phyloP scores from a whole-genome alignment of 2,888 invertebrate genomes.

The Chorisops tibialis region DNA sequence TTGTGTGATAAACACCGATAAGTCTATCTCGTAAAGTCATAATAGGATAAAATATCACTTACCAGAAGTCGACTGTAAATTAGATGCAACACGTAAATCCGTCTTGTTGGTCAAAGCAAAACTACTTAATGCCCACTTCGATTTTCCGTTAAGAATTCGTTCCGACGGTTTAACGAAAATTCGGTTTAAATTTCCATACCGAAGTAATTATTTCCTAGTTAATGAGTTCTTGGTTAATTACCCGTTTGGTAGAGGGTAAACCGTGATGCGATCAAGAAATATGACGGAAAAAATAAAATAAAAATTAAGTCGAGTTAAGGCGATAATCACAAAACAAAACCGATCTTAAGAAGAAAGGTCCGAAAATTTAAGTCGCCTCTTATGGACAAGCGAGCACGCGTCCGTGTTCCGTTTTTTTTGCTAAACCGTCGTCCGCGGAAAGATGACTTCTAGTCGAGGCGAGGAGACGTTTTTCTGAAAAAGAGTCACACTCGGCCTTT shows the following conservation, averaged over 20 bases:
- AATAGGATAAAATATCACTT: no score
- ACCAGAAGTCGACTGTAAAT: conserved; percentile 9
- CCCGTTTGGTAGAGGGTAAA: conserved; percentile 17
- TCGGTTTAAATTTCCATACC: no score
- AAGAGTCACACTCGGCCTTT: conserved; percentile 8
- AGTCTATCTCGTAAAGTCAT: no score
- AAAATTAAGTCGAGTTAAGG: no score
- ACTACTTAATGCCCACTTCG: no score
- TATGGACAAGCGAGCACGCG: conserved; percentile 13
- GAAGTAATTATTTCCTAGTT: conserved; percentile 21
- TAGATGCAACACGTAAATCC: conserved; percentile 6
- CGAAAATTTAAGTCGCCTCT: no score
- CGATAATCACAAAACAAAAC: not conserved
- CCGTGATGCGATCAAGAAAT: conserved; percentile 8
- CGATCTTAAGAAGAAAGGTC: no score
- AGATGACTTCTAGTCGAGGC: conserved; percentile 14
- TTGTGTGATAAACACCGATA: no score
- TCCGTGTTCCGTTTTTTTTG: conserved; percentile 17
- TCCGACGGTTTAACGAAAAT: no score
- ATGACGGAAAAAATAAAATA: no score
- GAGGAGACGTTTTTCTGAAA: conserved; percentile 9
- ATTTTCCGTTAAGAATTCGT: no score
- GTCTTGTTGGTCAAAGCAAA: not conserved
- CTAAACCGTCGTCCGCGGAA: not conserved
- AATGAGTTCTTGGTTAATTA: conserved; percentile 20